Base-by-base conservation (phyloP, 2,888 invertebrate species). In the Zelleria hepariella region DNA sequence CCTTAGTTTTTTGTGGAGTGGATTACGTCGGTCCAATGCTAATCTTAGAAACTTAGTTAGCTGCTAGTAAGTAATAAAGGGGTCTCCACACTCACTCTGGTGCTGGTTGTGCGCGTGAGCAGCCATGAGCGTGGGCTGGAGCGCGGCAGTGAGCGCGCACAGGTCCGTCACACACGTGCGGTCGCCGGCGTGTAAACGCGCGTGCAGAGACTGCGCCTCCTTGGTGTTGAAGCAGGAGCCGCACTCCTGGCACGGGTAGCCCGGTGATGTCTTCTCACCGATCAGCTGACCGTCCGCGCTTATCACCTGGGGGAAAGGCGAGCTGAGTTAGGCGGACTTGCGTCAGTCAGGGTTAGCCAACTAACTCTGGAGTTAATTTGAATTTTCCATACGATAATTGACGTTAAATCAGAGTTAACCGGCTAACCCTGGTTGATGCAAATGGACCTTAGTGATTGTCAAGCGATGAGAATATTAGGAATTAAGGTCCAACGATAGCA, bases 111-210 rank as follows among this genome's bases (percentile, higher is more conserved):
- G 74, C 62, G 73, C 73, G 63, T 73, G 74, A 58, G 71, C 70
- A 59, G 90, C 86, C 61, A 92, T 92, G 64, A 93, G 91, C 42
- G 93, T 92, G 61, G 93, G 93, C 78, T 93, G 93, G 75, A 95
- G 89, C 65, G 94, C 93, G 61, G 94, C 94, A 32, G 95, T 94
- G 68, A 95, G 88, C 68, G 94, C 94, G 80, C 95, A 94, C 74
- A 95, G 90, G 82, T 95, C 95, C 61, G 94, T 94, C 67, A 95
- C 94, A 69, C 94, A 91, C 65, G 94, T 93, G 73, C 94, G 92
- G 80, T 95, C 95, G 63, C 94, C 95, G 60, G 94, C 93, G 80
- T 95, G 95, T 72, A 95, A 89, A 64, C 95, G 92, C 77, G 94
- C 91, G 88, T 95, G 95, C 65, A 95, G 86, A 54, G 94, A 94